These are phyloP conservation scores for Ispidina lecontei DNA, from an alignment of 2,797 vertebrate genomes.

Conservation along the genomic window DNA sequence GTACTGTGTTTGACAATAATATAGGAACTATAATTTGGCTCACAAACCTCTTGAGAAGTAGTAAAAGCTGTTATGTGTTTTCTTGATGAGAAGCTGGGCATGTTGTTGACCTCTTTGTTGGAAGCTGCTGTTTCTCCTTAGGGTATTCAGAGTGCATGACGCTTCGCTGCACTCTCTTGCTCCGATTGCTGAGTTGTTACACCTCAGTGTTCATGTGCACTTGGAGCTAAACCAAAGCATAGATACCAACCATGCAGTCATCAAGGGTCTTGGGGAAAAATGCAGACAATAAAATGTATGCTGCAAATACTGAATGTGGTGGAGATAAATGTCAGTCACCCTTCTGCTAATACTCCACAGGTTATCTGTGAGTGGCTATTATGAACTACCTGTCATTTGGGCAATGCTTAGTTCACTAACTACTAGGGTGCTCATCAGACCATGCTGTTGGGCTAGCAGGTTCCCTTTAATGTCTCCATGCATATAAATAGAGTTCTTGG, in stretches of 20 bases:
- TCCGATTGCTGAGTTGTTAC: constrained; percentile 35
- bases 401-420: neutral
- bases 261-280: neutral
- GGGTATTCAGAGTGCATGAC: constrained; percentile 12
- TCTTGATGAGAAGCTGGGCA: constrained; percentile 20
- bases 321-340: neutral
- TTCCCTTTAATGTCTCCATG: neutral
- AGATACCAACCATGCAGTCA: neutral
- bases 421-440: neutral
- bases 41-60: constrained; percentile 63
- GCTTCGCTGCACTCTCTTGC: neutral
- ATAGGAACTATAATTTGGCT: constrained; percentile 55
- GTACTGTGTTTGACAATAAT: constrained; percentile 50
- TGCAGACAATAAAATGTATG: neutral
- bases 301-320: neutral
- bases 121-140: neutral
- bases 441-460: neutral
- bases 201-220: neutral
- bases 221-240: neutral
- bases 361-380: neutral
- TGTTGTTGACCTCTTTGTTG: constrained; percentile 52
- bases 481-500: neutral
- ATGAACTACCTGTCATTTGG: neutral
- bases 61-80: constrained; percentile 35
- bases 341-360: neutral